Evolutionary conservation across 2,113 vertebrate genomes (phyloP).

Genomic region (Machaerirhynchus nigripectus): DNA sequence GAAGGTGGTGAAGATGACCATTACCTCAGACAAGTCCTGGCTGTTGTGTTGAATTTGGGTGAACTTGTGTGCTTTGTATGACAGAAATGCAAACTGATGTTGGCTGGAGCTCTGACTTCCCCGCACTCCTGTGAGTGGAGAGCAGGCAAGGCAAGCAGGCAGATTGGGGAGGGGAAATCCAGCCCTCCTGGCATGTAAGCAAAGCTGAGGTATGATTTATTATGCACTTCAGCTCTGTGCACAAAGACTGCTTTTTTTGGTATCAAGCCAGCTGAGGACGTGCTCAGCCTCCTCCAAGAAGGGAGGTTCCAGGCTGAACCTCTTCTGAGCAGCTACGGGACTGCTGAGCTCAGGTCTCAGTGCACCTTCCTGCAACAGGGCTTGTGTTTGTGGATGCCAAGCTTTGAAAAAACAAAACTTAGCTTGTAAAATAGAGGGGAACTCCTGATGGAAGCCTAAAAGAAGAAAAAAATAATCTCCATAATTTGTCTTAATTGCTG

Average conservation of each 20-base stretch:
- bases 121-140: rapidly evolving
- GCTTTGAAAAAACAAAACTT: background rate
- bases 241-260: background rate
- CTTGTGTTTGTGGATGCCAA: background rate
- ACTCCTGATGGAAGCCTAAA: background rate
- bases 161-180: background rate
- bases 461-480: background rate
- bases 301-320: background rate
- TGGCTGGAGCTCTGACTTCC: background rate
- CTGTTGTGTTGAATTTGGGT: rapidly evolving
- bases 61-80: background rate
- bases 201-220: background rate
- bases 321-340: background rate
- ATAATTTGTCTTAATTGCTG: background rate
- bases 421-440: background rate
- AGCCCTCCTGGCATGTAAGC: background rate
- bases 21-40: background rate
- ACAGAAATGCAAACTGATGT: background rate
- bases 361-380: background rate
- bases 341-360: rapidly evolving
- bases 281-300: background rate
- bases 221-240: background rate
- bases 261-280: background rate
- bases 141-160: background rate
- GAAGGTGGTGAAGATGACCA: rapidly evolving